Base-by-base conservation (phyloP, 1,140 invertebrate species). In the Drosophila ercepeae region DNA sequence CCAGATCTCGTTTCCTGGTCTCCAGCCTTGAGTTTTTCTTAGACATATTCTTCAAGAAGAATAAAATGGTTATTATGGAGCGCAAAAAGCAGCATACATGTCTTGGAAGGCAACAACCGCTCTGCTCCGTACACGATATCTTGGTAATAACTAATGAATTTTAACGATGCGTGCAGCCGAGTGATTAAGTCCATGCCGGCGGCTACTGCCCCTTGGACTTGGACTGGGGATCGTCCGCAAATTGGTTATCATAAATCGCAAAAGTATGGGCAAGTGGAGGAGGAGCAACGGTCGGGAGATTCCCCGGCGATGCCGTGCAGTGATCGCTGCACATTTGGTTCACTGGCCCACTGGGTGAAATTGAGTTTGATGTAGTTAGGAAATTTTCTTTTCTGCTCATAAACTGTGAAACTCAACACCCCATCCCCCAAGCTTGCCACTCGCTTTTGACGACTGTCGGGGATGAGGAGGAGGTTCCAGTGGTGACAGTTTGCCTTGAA, bases 291-390 rank as follows among this genome's bases (percentile, higher is more conserved):
- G 11, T 9, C 13, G 5, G 68, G 68, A 23, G 32, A 36, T 46
- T 72, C 45, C 57, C 42, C 39, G 58, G 21, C 58, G 58, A 73
- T 73, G 69, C 58, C 59, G 71, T 74, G 29, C 16, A 45, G 21
- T 49, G 69, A 57, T 75, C 53, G 72, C 36, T 89, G 88, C 81
- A 79, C 88, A 90, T 90, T 88, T 88, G 73, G 88, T 72, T 63
- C 89, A 90, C 21, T 90, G 76, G 88, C 76, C 88, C 82, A 89
- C 50, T 90, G 78, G 89, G 88, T 90, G 88, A 90, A 90, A 90
- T 88, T 88, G 88, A 90, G 74, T 90, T 88, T 65, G 60, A 39
- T 65, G 60, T 79, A 63, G 82, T 75, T 81, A 76, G 27, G 50
- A 65, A 74, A 78, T 89, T 89, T 90, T 90, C 78, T 90, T 89